Evolutionary conservation across 2,113 vertebrate species (phyloP).

Genomic region (Ammospiza nelsoni): DNA sequence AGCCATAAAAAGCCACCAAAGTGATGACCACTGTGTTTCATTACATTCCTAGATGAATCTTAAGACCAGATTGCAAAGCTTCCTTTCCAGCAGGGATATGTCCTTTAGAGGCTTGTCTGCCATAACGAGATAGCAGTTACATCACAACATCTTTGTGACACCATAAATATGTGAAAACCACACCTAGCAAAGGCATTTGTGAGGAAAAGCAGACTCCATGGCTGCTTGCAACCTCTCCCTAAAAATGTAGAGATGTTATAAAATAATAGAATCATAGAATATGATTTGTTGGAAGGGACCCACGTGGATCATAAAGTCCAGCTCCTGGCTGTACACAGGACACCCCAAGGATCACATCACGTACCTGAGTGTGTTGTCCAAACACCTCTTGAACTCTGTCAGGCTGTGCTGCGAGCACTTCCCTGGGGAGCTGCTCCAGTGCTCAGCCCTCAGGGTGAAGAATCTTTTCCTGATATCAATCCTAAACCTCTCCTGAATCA

Average conservation of each 20-base stretch:
- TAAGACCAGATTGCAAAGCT: neutral
- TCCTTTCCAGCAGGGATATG: neutral
- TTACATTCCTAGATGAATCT: neutral
- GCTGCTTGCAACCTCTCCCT: neutral
- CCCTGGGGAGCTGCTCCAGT: neutral
- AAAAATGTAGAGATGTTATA: neutral
- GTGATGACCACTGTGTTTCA: neutral
- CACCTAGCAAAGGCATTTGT: neutral
- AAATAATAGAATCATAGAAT: neutral
- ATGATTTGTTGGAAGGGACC: neutral
- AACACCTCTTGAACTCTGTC: fast-evolving
- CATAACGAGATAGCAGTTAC: neutral
- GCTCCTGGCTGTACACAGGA: fast-evolving
- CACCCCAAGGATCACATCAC: neutral
- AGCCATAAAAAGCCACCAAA: neutral
- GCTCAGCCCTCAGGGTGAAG: neutral
- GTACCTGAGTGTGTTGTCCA: fast-evolving
- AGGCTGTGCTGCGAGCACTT: neutral
- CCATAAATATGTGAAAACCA: neutral
- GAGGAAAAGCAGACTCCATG: neutral
- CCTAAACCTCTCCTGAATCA: neutral
- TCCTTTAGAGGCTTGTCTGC: neutral
- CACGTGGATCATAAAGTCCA: neutral
- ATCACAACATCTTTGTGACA: neutral
- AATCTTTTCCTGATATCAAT: neutral